Conservation (phyloP, 2,888 invertebrate genomes). For the Eubasilissa splendida region DNA sequence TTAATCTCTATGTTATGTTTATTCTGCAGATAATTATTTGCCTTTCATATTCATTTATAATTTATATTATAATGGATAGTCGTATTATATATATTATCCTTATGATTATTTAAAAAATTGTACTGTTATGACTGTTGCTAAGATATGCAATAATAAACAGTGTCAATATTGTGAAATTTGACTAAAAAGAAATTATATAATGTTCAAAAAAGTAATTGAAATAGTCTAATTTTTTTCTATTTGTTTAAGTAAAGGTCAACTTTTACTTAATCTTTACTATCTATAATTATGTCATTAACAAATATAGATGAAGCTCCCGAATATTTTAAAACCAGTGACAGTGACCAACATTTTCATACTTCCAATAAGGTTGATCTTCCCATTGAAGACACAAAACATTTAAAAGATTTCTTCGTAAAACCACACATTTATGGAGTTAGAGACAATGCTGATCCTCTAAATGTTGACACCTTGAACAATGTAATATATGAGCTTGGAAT, state of each 20-base stretch:
- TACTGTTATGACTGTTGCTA: background rate
- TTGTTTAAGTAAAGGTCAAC: too few species aligned
- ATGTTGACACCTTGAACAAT: constrained; percentile 72
- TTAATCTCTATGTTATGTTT: too few species aligned
- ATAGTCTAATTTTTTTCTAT: too few species aligned
- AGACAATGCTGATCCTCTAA: constrained; percentile 66
- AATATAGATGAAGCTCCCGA: constrained; percentile 13
- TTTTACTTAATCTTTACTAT: too few species aligned
- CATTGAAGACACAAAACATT: constrained; percentile 33
- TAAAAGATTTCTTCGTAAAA: constrained; percentile 50
- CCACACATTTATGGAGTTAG: constrained; percentile 66
- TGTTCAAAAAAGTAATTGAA: too few species aligned
- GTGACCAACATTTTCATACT: constrained; percentile 6
- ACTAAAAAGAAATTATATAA: background rate
- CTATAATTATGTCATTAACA: constrained; percentile 14
- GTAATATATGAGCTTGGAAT: constrained; percentile 76
- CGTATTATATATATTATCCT: too few species aligned
- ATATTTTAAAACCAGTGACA: constrained; percentile 7
- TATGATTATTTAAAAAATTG: background rate
- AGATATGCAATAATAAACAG: background rate
- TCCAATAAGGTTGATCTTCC: constrained; percentile 23
- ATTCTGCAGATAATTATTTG: too few species aligned
- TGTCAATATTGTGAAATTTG: background rate
- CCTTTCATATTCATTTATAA: too few species aligned
- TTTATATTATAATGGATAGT: too few species aligned